Evolutionary conservation across 2,797 vertebrate species (phyloP).

Genomic region (Tinamus major): DNA sequence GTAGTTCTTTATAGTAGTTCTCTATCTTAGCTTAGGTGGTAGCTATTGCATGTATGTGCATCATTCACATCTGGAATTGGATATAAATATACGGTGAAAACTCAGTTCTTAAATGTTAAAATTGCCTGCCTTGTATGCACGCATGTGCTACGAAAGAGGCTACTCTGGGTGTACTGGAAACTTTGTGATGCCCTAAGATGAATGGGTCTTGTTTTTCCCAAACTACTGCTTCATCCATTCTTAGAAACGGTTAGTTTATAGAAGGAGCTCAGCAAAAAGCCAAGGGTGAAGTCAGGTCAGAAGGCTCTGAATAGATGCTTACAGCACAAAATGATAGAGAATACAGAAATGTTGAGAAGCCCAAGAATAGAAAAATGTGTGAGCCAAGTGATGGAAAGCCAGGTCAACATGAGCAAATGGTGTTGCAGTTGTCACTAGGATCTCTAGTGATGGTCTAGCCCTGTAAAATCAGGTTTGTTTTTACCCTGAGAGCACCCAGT

Average conservation of each 20-base stretch:
- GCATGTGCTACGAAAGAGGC: neutral
- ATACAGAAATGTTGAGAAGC: neutral
- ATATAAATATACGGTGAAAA: neutral
- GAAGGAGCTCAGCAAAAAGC: slow-evolving; percentile 14
- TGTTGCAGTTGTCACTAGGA: neutral
- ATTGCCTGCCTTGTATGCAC: accelerated
- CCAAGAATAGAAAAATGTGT: neutral
- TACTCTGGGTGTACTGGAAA: neutral
- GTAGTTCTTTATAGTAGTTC: accelerated
- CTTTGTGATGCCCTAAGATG: neutral
- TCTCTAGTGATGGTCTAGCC: neutral
- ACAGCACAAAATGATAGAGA: neutral
- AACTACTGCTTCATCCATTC: neutral
- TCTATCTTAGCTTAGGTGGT: neutral
- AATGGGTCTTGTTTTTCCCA: neutral
- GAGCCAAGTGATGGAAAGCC: neutral
- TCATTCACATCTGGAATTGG: neutral
- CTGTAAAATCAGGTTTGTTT: neutral
- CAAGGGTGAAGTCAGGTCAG: slow-evolving; percentile 39
- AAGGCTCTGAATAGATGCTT: neutral
- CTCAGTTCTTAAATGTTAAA: neutral
- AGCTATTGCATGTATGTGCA: neutral
- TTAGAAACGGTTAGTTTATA: slow-evolving; percentile 37
- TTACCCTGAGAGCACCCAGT: neutral
- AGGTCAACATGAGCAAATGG: neutral